Percentiles rank a stretch among this genome's conserved stretches.
Conservation (phyloP, 1,140 invertebrate species). For the Penaeus chinensis region DNA sequence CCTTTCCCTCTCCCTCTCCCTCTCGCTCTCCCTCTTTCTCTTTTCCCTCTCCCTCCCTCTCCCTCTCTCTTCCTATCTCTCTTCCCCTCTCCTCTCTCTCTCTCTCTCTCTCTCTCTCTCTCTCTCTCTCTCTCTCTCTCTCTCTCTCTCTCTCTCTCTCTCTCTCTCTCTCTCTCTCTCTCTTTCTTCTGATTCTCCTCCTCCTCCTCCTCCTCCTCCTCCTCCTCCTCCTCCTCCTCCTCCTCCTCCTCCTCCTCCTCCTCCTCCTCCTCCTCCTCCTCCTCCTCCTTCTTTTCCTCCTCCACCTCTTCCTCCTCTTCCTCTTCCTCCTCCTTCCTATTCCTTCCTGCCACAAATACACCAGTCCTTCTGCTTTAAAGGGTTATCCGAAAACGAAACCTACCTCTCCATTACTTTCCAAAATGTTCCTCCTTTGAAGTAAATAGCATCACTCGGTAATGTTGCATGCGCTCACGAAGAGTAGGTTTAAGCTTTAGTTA, state of each 20-base stretch:
- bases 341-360: background rate
- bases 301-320: background rate
- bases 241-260: background rate
- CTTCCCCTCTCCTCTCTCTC: background rate
- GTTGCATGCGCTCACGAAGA: too few species aligned
- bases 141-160: conserved; percentile 33
- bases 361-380: background rate
- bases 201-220: background rate
- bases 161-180: conserved; percentile 26
- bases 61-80: background rate
- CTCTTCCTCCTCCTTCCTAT: background rate
- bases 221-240: too few species aligned
- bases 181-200: background rate
- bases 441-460: too few species aligned
- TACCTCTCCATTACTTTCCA: too few species aligned
- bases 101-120: background rate
- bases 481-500: too few species aligned
- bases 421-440: too few species aligned
- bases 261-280: background rate
- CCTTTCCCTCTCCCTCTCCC: background rate
- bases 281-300: background rate
- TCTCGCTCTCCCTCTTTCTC: conserved; percentile 16
- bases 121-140: conserved; percentile 29
- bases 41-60: conserved; percentile 3
- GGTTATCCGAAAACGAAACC: background rate